A percentile compares a stretch with the other conserved stretches of the same genome.
Conservation (phyloP, 2,113 vertebrate genomes). For the Phycodurus eques region DNA sequence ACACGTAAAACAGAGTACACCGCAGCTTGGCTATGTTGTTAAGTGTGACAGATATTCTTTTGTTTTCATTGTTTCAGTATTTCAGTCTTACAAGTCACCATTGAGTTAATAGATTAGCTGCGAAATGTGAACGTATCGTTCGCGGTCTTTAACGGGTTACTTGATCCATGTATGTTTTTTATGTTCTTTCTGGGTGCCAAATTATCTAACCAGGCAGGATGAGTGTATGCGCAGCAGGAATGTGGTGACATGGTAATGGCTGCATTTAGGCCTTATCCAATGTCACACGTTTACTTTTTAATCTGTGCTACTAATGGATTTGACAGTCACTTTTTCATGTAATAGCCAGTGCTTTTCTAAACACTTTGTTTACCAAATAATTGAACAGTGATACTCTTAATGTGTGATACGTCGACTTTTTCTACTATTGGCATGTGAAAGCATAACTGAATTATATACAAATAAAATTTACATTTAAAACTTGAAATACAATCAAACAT, state of each 20-base stretch:
- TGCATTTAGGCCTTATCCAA: neutral
- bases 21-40: neutral
- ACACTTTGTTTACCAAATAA: no score
- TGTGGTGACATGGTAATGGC: neutral
- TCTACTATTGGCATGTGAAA: no score
- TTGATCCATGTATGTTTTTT: neutral
- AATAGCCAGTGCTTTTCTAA: no score
- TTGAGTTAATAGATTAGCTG: neutral
- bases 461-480: no score
- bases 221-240: neutral
- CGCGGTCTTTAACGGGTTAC: neutral
- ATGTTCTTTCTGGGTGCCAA: neutral
- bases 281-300: neutral
- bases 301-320: neutral
- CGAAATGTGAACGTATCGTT: neutral
- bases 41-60: neutral
- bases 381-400: neutral
- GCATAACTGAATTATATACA: no score
- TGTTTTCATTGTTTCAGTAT: neutral
- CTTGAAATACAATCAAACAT: no score
- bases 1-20: neutral
- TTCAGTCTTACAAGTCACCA: neutral
- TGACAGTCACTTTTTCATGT: neutral
- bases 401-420: no score
- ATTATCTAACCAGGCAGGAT: neutral